Evolutionary conservation across 2,888 invertebrate species (phyloP), one percentile per base, ranked within the genome.

Genomic region (Acrocera orbiculus): DNA sequence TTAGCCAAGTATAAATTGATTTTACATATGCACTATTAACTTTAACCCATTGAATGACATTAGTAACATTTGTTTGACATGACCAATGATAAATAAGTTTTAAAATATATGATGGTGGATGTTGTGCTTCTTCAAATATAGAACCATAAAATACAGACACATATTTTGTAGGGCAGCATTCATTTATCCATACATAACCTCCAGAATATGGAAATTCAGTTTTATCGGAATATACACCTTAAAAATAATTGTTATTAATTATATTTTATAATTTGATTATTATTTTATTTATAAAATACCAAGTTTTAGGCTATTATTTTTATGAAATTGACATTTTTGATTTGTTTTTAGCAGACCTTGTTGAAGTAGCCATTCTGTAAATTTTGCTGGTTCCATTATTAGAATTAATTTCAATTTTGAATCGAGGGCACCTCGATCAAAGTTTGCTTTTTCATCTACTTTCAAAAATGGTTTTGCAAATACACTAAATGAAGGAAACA

Each of bases 51-150:
- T 82, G 81, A 0, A 82, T 73, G 1, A 87, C 83, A 49, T 87
- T 89, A 45, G 80, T 78, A 1, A 86, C 79, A 42, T 80, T 82
- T 0, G 89, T 87, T 53, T 89, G 87, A 44, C 87, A 87, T 0
- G 83, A 71, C 89, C 89, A 89, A 53, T 87, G 87, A 58, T 89
- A 89, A 32, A 89, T 70, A 0, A 89, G 63, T 48, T 87, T 87
- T 2, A 89, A 60, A 7, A 87, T 63, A 1, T 81, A 76, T 20
- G 78, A 77, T 0, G 89, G 86, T 0, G 82, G 77, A 58, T 86
- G 80, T 0, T 80, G 76, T 3, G 83, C 78, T 0, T 79, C 79
- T 58, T 87, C 86, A 50, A 87, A 89, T 33, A 89, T 67, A 0
- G 87, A 87, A 17, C 83, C 82, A 42, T 75, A 76, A 58, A 85